Conservation (phyloP, 2,888 invertebrate genomes). For the Arctia plantaginis region DNA sequence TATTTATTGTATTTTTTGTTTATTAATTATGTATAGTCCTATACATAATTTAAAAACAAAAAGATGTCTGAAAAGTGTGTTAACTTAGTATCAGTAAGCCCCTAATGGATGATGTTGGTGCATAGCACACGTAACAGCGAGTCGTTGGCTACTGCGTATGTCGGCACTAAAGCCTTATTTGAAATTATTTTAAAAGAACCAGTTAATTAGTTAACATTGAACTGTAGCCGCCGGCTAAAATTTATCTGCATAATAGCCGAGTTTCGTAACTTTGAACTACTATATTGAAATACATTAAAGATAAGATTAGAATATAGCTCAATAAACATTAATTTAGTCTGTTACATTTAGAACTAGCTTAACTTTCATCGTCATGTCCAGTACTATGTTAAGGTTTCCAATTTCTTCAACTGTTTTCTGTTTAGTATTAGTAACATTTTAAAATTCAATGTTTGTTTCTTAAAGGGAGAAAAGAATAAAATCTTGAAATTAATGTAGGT, state of each 20-base stretch:
- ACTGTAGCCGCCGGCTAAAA: constrained; percentile 63
- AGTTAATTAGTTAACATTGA: constrained; percentile 68
- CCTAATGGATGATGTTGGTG: not conserved
- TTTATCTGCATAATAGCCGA: constrained; percentile 64
- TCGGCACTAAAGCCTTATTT: constrained; percentile 37
- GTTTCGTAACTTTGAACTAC: constrained; percentile 62
- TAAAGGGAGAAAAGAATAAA: constrained; percentile 8
- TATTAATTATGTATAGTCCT: too few species aligned
- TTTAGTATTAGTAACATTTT: constrained; percentile 32
- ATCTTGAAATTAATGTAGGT: constrained; percentile 11
- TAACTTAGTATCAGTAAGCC: not conserved
- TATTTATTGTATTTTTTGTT: too few species aligned
- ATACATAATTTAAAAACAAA: not conserved
- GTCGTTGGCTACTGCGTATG: constrained; percentile 5
- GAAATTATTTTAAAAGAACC: constrained; percentile 67
- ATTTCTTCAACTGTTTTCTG: constrained; percentile 32
- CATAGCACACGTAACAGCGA: not conserved
- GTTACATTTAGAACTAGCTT: constrained; percentile 18
- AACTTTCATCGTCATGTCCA: not conserved
- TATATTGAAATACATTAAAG: constrained; percentile 38
- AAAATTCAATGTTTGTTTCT: constrained; percentile 13
- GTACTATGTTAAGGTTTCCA: constrained; percentile 22
- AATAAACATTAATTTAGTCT: constrained; percentile 32
- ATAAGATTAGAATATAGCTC: constrained; percentile 29
- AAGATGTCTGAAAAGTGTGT: not conserved